Evolutionary conservation across 2,113 vertebrate species (phyloP), one percentile per base, ranked within the genome.

Genomic region (Pungitius pungitius): DNA sequence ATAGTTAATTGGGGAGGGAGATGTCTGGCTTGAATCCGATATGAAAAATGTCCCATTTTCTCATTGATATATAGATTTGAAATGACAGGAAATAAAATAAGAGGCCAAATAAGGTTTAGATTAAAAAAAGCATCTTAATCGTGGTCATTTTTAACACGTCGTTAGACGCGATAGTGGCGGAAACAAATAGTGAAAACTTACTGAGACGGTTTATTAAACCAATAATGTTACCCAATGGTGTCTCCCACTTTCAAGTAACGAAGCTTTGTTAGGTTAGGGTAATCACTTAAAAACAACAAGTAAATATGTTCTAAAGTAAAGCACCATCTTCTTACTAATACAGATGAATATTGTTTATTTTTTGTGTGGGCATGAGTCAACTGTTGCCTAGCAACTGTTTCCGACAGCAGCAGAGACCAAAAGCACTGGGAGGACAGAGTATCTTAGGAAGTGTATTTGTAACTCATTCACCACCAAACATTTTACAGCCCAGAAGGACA

Each of bases 1-100:
- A 81, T 72, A 79, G 61, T 72, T 86, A 81, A 83, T 85, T 88
- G 72, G 88, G 52, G 45, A 84, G 72, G 47, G 67, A 63, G 42
- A 72, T 33, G 58, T 81, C 58, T 75, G 43, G 51, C 72, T 74
- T 74, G 12, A 86, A 69, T 72, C 42, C 39, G 71, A 52, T 61
- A 69, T n/a, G 30, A 55, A 61, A n/a, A 52, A 37, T 57, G 52
- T 49, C 33, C 27, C 22, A 8, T 71, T 77, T 70, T 57, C 65
- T 77, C 40, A 81, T 76, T 70, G 67, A 75, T 75, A 65, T 47
- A 56, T 35, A 63, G 54, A 68, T 77, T 73, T 75, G 14, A 81
- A 63, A 35, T 37, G 6, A n/a, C 6, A 26, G 15, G 37, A 17
- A 42, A 27, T 58, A 27, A 12, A 20, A 26, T 20, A 20, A 54